Evolutionary conservation across 2,113 vertebrate species (phyloP).

Genomic region (Cheirogaleus medius): DNA sequence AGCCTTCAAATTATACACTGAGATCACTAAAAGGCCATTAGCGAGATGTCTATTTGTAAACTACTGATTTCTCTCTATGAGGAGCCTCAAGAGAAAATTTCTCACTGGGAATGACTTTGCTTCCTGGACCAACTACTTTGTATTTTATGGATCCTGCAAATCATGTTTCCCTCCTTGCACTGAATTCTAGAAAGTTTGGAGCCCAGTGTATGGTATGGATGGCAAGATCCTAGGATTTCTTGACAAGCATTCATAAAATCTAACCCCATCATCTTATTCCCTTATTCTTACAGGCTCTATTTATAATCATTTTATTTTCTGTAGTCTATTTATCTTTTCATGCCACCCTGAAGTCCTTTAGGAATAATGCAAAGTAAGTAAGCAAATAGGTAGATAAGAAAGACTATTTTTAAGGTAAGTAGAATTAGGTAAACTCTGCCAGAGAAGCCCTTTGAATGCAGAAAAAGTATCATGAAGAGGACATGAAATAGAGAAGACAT

Average conservation of each 20-base stretch:
- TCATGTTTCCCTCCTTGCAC: background rate
- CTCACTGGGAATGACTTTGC: background rate
- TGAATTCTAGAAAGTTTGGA: background rate
- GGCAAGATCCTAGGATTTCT: background rate
- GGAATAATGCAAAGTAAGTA: background rate
- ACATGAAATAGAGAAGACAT: background rate
- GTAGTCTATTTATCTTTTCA: slow-evolving; percentile 1
- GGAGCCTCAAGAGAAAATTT: background rate
- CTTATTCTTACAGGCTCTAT: background rate
- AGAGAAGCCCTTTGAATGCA: background rate
- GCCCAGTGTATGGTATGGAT: background rate
- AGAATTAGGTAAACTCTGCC: background rate
- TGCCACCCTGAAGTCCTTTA: background rate
- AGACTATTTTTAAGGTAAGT: background rate
- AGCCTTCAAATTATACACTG: background rate
- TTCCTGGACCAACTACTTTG: background rate
- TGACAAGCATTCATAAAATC: background rate
- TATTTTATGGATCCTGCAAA: background rate
- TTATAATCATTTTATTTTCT: background rate
- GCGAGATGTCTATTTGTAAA: background rate
- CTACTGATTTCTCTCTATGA: background rate
- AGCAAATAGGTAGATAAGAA: background rate
- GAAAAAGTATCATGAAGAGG: background rate
- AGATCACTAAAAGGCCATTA: background rate
- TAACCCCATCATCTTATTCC: background rate